Base-by-base conservation (phyloP, 2,888 invertebrate genomes). In the Limnephilus auricula region DNA sequence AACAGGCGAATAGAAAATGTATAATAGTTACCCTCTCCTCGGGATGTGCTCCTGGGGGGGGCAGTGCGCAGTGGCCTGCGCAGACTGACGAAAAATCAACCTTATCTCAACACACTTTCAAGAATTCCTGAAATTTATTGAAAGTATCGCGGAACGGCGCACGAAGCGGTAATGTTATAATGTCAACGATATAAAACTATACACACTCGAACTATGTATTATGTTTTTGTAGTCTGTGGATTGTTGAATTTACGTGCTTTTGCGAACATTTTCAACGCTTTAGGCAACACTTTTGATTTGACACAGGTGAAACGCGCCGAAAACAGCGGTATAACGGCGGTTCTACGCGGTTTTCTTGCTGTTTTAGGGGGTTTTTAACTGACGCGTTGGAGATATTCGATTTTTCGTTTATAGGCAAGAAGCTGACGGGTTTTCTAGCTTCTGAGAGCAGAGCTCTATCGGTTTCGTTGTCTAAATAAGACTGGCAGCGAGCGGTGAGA, bases 391-490 rank as follows among this genome's bases (percentile, higher is more conserved):
- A 34, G 87, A 50, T 25, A 18, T 32, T 83, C 32, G 34, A 83
- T 90, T 45, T 50, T 12, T 65, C 90, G 78, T 30, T 45, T 32
- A 25, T n/a, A 34, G 83, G 50, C 32, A 65, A 30, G n/a, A 45
- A 30, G 18, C 15, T 45, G 90, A 40, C 34, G 82, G 40, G 34
- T n/a, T 83, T 90, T 90, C 83, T 83, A 84, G 90, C 90, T 83
- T 45, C 90, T 79, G 32, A 82, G 85, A 90, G 82, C 87, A 25
- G 50, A 25, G 89, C 91, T 91, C 84, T 32, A 37, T 91, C 91
- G 84, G 89, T 91, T 89, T 91, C 91, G 91, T 91, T 91, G 91
- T 91, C 91, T 89, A 84, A 84, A 80, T 89, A 89, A 84, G 34
- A 91, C 91, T 91, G 91, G 45, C 83, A 32, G n/a, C 78, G 78